Evolutionary conservation across 2,888 invertebrate genomes (phyloP), one percentile per base, ranked within the genome.

Genomic region (Leptinotarsa juncta): DNA sequence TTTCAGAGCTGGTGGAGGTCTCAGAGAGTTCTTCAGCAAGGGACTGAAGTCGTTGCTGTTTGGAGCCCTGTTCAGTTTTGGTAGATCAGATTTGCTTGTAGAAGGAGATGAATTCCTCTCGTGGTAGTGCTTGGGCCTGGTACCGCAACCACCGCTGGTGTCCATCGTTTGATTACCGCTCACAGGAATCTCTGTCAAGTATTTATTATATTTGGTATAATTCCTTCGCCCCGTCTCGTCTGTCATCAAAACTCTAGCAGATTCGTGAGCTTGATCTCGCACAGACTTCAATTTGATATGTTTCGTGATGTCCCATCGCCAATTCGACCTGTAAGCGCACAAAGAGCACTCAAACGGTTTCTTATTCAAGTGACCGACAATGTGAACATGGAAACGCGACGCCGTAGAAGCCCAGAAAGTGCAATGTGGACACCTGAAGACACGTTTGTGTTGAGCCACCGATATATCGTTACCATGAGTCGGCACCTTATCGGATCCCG

Each of bases 301-400:
- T 87, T 98, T 96, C 42, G 96, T 96, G 76, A 98, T 96, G 89
- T 98, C 98, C 96, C 97, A 97, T 79, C 97, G 92, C 97, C 97
- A 98, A 86, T 98, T 98, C 48, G 97, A 97, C 82, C 96, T 93
- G 86, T 97, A 96, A 71, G 95, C 94, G 89, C 98, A 98, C 18
- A 96, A 90, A 1, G 97, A 97, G 89, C 98, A 98, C 88, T 97
- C 96, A 87, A 97, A 98, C 0, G 97, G 97, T 85, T 97, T 96
- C 85, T 95, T 95, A 87, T 97, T 97, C 80, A 96, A 90, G 88
- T 97, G 97, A 2, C 96, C 96, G 15, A 97, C 96, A 81, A 97
- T 96, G 87, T 97, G 97, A 4, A 97, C 96, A 87, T 97, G 97
- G 87, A 97, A 97, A 77, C 97, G 91, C 32, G 96, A 96, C 14